These are phyloP conservation scores for Cherax quadricarinatus DNA, from an alignment of 1,140 invertebrate genomes.

Conservation along the genomic window DNA sequence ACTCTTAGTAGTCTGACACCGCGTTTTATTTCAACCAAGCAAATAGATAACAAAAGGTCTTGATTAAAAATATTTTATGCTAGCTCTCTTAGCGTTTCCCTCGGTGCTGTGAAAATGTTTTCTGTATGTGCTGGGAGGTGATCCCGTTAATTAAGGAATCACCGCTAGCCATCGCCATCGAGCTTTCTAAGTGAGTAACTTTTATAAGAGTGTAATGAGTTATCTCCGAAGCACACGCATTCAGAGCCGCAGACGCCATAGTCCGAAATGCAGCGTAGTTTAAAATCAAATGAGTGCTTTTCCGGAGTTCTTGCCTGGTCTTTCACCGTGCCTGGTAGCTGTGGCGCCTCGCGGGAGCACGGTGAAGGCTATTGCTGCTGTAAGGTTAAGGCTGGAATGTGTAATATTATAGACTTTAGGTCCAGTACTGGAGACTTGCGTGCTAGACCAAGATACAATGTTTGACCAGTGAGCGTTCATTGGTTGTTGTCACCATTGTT, in stretches of 20 bases:
- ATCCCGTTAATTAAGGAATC: too few relatives aligned
- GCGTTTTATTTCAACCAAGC: background rate
- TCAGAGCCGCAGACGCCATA: too few relatives aligned
- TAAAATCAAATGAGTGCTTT: slow-evolving; percentile 26
- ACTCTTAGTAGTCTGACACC: background rate
- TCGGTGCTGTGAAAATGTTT: too few relatives aligned
- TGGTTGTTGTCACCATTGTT: background rate
- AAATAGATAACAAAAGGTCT: background rate
- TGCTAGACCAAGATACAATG: background rate
- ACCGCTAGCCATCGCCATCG: too few relatives aligned
- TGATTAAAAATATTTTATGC: background rate
- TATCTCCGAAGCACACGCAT: too few relatives aligned
- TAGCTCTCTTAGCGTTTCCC: too few relatives aligned
- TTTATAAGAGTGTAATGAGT: too few relatives aligned
- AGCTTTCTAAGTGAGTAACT: too few relatives aligned
- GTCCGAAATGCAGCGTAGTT: background rate
- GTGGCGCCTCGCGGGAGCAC: background rate
- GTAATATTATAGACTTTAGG: slow-evolving; percentile 49
- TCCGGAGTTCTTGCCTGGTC: slow-evolving; percentile 7
- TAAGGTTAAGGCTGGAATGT: slow-evolving; percentile 61
- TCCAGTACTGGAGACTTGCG: background rate
- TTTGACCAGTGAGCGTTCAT: background rate
- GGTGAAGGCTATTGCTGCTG: background rate
- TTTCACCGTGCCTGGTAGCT: background rate
- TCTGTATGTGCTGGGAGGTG: too few relatives aligned